Percentiles rank a stretch among this genome's conserved stretches.
These are phyloP conservation scores for Pleuronectes platessa DNA, from an alignment of 2,113 vertebrate genomes.

Conservation along the genomic window DNA sequence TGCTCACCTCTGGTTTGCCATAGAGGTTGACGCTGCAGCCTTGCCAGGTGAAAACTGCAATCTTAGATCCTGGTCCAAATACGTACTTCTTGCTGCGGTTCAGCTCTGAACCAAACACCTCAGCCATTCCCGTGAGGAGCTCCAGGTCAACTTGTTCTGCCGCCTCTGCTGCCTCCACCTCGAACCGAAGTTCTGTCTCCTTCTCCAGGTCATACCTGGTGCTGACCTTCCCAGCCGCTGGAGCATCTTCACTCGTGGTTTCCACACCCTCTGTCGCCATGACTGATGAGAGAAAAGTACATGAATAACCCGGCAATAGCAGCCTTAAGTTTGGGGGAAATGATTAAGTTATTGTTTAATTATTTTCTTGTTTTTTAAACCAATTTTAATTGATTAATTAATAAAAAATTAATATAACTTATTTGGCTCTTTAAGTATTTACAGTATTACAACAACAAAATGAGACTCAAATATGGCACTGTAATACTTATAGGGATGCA, in stretches of 20 bases:
- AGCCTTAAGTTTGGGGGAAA: too few species aligned
- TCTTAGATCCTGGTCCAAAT: slow-evolving; percentile 94
- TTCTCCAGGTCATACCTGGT: slow-evolving; percentile 93
- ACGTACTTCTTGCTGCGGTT: slow-evolving; percentile 96
- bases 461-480: too few species aligned
- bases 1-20: slow-evolving; percentile 90
- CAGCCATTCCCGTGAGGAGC: slow-evolving; percentile 91
- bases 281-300: slow-evolving; percentile 35
- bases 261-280: slow-evolving; percentile 81
- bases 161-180: slow-evolving; percentile 89
- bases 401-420: too few species aligned
- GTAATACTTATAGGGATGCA: too few species aligned
- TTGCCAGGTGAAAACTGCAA: slow-evolving; percentile 98
- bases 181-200: slow-evolving; percentile 96
- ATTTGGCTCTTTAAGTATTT: too few species aligned
- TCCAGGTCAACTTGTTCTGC: slow-evolving; percentile 90
- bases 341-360: too few species aligned
- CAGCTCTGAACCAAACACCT: slow-evolving; percentile 96
- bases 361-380: too few species aligned
- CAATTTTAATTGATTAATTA: too few species aligned
- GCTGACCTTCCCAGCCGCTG: slow-evolving; percentile 68
- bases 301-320: too few species aligned
- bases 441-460: too few species aligned
- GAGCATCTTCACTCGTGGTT: slow-evolving; percentile 82
- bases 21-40: slow-evolving; percentile 92